Percentiles rank a stretch among this genome's conserved stretches.
Conservation (phyloP, 2,113 vertebrate species). For the Nettapus auritus region DNA sequence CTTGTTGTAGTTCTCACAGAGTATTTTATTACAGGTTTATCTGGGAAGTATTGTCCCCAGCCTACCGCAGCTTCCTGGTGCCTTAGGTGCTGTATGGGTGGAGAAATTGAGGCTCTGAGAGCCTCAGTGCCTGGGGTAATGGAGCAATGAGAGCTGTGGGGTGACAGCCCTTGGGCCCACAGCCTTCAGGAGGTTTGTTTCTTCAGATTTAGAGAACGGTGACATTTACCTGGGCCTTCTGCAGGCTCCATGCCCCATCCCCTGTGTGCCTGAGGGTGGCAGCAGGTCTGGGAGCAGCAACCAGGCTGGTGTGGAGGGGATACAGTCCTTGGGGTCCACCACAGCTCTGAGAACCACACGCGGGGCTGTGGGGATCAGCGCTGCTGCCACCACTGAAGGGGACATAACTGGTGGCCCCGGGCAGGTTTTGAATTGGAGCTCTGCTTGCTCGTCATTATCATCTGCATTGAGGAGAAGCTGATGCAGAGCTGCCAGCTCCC, state of each 20-base stretch:
- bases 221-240: rapidly evolving
- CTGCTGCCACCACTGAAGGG: rapidly evolving
- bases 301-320: neutral
- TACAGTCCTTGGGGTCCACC: rapidly evolving
- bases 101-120: neutral
- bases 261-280: neutral
- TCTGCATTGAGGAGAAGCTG: neutral
- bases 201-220: rapidly evolving
- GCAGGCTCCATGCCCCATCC: neutral
- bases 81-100: rapidly evolving
- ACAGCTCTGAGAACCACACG: rapidly evolving
- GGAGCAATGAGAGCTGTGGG: neutral
- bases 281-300: rapidly evolving
- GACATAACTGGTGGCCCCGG: neutral
- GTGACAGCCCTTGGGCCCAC: neutral
- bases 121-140: rapidly evolving
- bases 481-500: neutral
- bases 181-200: rapidly evolving
- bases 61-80: rapidly evolving
- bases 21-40: rapidly evolving
- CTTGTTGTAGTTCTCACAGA: rapidly evolving
- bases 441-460: neutral
- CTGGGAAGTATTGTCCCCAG: rapidly evolving
- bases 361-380: rapidly evolving
- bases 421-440: neutral